phyloP scores from a whole-genome alignment of 2,888 invertebrate genomes.

The Calameuta idolon region DNA sequence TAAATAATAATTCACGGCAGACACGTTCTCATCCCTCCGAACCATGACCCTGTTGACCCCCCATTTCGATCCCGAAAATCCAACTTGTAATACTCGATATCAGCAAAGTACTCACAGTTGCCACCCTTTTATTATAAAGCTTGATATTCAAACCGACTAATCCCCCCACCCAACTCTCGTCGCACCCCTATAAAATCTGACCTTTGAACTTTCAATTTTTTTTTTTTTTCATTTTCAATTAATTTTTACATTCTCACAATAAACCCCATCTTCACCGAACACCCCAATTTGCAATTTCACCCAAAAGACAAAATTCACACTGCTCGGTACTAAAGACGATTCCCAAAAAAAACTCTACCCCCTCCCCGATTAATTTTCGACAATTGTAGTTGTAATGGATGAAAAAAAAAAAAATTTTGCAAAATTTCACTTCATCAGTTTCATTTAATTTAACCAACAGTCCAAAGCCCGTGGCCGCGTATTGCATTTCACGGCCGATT shows the following conservation, averaged over 20 bases:
- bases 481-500: neutral
- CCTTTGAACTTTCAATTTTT: neutral
- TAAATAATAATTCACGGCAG: neutral
- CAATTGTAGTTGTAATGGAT: no score
- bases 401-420: no score
- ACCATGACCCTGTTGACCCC: neutral
- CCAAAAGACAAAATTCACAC: neutral
- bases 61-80: neutral
- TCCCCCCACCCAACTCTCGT: neutral
- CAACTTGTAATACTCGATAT: slow-evolving; percentile 1
- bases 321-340: neutral
- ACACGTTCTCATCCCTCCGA: neutral
- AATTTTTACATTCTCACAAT: neutral
- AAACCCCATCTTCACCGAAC: neutral
- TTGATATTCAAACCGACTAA: neutral
- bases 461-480: neutral
- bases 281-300: neutral
- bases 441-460: neutral
- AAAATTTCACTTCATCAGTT: neutral
- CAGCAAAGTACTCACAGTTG: neutral
- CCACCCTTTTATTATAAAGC: neutral
- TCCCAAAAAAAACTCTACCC: neutral
- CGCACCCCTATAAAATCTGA: neutral
- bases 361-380: neutral
- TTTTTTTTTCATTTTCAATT: neutral